Conservation (phyloP, 1,140 invertebrate genomes). For the Hestina assimilis region DNA sequence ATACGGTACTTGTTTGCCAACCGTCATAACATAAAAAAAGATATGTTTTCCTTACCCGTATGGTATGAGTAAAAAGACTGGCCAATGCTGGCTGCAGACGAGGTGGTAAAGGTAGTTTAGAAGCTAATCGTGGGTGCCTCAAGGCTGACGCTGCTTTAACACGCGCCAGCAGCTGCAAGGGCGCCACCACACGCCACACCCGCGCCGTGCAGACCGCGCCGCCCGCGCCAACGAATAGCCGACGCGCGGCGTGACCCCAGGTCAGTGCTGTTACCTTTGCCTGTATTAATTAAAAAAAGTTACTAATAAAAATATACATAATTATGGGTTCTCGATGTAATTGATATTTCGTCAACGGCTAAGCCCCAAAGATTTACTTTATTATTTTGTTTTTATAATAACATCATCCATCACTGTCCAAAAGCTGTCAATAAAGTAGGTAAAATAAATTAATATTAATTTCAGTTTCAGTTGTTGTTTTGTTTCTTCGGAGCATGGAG, state of each 20-base stretch:
- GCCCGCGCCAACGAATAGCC: constrained; percentile 96
- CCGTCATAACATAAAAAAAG: too few relatives aligned
- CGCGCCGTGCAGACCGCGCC: constrained; percentile 93
- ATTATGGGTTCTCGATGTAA: not conserved
- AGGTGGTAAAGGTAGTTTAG: constrained; percentile 89
- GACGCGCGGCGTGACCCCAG: constrained; percentile 98
- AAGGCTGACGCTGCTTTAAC: constrained; percentile 82
- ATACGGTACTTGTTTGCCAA: too few relatives aligned
- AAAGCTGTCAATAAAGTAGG: too few relatives aligned
- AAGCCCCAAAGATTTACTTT: too few relatives aligned
- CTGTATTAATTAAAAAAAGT: constrained; percentile 64
- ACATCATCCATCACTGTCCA: too few relatives aligned
- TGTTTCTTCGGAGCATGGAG: too few relatives aligned
- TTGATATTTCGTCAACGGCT: too few relatives aligned
- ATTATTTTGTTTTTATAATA: too few relatives aligned
- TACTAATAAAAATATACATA: too few relatives aligned
- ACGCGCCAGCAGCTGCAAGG: constrained; percentile 92
- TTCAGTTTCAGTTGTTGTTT: too few relatives aligned
- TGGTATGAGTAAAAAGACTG: constrained; percentile 96
- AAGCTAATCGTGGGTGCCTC: constrained; percentile 88
- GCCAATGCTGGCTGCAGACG: constrained; percentile 90
- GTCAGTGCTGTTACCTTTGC: constrained; percentile 94
- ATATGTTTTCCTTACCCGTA: constrained; percentile 85
- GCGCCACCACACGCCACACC: constrained; percentile 93
- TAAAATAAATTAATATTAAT: too few relatives aligned